Evolutionary conservation across 2,113 vertebrate species (phyloP), one percentile per base, ranked within the genome.

Genomic region (Channa argus): DNA sequence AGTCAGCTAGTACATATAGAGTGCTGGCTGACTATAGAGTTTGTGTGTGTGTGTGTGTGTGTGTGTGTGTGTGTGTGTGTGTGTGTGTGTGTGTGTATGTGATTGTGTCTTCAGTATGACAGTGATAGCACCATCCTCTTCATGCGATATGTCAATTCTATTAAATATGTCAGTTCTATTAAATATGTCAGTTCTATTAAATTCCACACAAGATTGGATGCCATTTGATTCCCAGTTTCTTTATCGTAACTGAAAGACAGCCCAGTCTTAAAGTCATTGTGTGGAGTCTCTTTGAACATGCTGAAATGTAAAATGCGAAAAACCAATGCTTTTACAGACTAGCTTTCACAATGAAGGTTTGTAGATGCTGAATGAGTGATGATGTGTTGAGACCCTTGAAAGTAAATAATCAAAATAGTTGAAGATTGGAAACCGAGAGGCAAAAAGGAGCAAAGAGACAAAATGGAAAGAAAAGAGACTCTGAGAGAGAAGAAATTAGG

Each of bases 1-100:
- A 90, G 90, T 90, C 90, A 86, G 33, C 62, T 37, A 24, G 63
- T 49, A 52, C 47, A 70, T 78, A 79, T 60, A 53, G 43, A 59
- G 41, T 45, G 39, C 6, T 6, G 24, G 24, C 24, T 24, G 24
- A 24, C 24, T 24, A 24, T 9, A 53, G 45, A 11, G 58, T 55
- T 41, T 47, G 46, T 55, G 52, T 62, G 38, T 13, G 37, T 52
- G 46, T 55, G 47, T 47, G 46, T 55, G 52, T 62, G 38, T 13
- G 37, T 52, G 46, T 50, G 60, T 39, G 43, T 45, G 45, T 2
- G 36, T 46, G 33, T n/a, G 51, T 41, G 24, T 38, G 24, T 36
- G 33, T 64, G 51, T 24, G 38, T 60, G 39, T 11, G 52, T 61
- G 38, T 41, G 59, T 49, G 37, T 15, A 34, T 76, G 11, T 46